A percentile compares a stretch with the other conserved stretches of the same genome.
Conservation (phyloP, 2,797 vertebrate species). For the Helarctos malayanus region DNA sequence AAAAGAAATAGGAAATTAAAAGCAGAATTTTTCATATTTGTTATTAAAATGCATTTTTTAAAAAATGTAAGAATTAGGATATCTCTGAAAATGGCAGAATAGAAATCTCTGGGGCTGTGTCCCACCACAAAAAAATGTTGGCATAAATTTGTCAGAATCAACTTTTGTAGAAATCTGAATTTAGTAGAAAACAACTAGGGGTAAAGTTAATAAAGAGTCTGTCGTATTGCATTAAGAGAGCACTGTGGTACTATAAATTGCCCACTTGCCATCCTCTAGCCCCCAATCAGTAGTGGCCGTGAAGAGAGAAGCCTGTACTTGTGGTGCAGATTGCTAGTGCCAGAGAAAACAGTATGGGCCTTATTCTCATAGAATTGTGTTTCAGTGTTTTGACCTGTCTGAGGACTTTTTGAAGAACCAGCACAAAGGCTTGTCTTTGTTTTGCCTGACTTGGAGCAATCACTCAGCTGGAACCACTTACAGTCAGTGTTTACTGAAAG, state of each 20-base stretch:
- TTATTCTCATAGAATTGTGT: slow-evolving; percentile 11
- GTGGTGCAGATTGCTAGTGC: background rate
- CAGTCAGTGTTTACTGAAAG: background rate
- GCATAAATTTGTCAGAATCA: background rate
- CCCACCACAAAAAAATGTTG: background rate
- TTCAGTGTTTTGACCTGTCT: background rate
- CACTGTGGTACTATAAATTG: background rate
- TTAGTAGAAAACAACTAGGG: background rate
- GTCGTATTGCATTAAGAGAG: background rate
- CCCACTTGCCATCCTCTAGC: background rate
- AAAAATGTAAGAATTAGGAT: background rate
- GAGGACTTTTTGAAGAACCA: background rate
- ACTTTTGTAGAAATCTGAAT: background rate
- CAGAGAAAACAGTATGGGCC: background rate
- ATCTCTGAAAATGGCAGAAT: slow-evolving; percentile 10
- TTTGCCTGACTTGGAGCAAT: background rate
- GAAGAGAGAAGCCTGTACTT: background rate
- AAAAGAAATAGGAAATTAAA: slow-evolving; percentile 20
- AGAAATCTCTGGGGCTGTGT: background rate
- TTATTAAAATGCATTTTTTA: slow-evolving; percentile 7
- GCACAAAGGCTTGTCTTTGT: background rate
- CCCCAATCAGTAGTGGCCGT: background rate
- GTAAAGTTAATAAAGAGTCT: background rate
- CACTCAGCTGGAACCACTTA: background rate
- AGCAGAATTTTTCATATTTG: background rate